Percentiles rank a stretch among this genome's conserved stretches.
Evolutionary conservation across 2,797 vertebrate species (phyloP).

Genomic region (Ficedula albicollis): DNA sequence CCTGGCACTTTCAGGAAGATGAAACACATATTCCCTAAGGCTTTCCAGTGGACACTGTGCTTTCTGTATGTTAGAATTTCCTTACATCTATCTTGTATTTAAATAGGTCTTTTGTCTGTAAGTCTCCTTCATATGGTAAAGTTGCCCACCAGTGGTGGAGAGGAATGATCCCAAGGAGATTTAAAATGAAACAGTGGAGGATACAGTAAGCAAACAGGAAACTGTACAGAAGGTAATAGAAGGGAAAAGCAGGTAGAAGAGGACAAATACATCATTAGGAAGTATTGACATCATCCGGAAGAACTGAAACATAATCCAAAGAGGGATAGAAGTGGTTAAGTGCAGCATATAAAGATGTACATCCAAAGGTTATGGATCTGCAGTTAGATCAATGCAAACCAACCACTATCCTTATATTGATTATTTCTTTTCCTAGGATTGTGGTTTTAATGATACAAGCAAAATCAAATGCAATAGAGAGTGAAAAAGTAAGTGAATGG

Average conservation of each 20-base stretch:
- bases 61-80: not conserved
- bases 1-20: not conserved
- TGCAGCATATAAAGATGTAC: not conserved
- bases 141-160: not conserved
- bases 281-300: not conserved
- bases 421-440: not conserved
- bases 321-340: not conserved
- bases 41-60: not conserved
- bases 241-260: not conserved
- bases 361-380: not conserved
- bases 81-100: not conserved
- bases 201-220: not conserved
- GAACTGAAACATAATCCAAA: not conserved
- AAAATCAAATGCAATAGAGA: not conserved
- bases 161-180: not conserved
- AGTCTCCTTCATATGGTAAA: not conserved
- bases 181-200: not conserved
- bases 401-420: rapidly evolving
- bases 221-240: not conserved
- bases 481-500: not conserved
- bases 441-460: not conserved
- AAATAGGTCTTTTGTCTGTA: not conserved
- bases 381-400: not conserved
- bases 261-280: not conserved
- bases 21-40: not conserved